Evolutionary conservation across 2,888 invertebrate genomes (phyloP), one percentile per base, ranked within the genome.

Genomic region (Zele albiditarsus): DNA sequence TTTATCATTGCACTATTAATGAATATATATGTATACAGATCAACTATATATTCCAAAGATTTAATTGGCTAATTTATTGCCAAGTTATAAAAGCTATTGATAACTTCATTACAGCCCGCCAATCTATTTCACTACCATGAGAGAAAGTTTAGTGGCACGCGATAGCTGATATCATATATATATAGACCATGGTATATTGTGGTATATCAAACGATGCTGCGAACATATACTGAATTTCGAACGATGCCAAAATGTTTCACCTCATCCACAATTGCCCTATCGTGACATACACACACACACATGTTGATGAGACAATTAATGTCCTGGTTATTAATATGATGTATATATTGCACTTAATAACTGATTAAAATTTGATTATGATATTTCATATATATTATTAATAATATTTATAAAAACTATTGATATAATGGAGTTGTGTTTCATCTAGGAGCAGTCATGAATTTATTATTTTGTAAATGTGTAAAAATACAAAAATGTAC

Each of bases 71-170:
- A 53, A 53, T 53, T n/a, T 53, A 53, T 53, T 23, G 5, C 20
- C 20, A 20, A 20, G 20, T 28, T 62, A 62, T 62, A 62, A 72
- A 72, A 53, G 53, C 57, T 72, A 72, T 72, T 66, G 72, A 72
- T 72, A 72, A 72, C 72, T 72, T 66, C 66, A 72, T 72, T 65
- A 72, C 66, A 65, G 58, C 27, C 66, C 53, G 72, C 72, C 72
- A 65, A 72, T 72, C 72, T 33, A 66, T 66, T 72, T 72, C 38
- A 66, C 38, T 57, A 23, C 42, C 33, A 23, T 27, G n/a, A 66
- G 33, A 38, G 58, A 66, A 66, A 72, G 72, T 72, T 72, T 66
- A 25, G 38, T 57, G 46, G 28, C 72, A 72, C 72, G 72, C 72
- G 72, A 72, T 53, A 4, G 10, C 63, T 20, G 2, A 42, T 42